Evolutionary conservation across 1,140 invertebrate genomes (phyloP), one percentile per base, ranked within the genome.

Genomic region (Hylyphantes graminicola): DNA sequence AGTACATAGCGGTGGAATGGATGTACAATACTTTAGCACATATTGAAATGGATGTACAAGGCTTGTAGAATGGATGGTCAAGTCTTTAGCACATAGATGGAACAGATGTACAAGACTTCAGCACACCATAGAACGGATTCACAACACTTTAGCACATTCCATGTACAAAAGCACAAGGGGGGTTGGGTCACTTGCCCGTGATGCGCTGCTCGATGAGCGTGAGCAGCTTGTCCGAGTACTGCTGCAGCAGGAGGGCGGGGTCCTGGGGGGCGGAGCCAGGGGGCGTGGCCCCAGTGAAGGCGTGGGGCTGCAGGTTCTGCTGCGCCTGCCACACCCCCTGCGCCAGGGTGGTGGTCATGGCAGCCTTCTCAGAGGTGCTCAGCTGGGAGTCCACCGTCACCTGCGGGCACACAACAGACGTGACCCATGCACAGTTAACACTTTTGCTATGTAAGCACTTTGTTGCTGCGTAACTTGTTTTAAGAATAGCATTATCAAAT

Each of bases 201-300:
- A 85, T 81, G 50, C 77, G 53, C 87, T 93, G 92, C 87, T 93
- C 92, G 88, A 93, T 91, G 89, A 93, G 91, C 73, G 88, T 92
- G 9, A 93, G 87, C 13, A 93, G 88, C 87, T 93, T 89, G 84
- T 93, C 93, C 0, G 92, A 92, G 88, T 93, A 93, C 86, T 93
- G 93, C 87, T 93, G 92, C 91, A 93, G 92, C 89, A 93, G 59
- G 51, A 85, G 75, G 70, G 87, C 85, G 35, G 92, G 75, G 10
- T 91, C 91, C 17, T 92, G 91, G 19, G 92, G 90, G 90, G 86
- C 72, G 7, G 59, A 15, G 7, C 48, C 86, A 7, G 65, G n/a
- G 53, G 84, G 59, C 15, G 76, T 73, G 12, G 77, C 63, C 10
- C 83, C 72, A 12, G 55, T 59, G n/a, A 80, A 82, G 7, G 74